Conservation (phyloP, 1,140 invertebrate genomes). For the Bombus waltoni region DNA sequence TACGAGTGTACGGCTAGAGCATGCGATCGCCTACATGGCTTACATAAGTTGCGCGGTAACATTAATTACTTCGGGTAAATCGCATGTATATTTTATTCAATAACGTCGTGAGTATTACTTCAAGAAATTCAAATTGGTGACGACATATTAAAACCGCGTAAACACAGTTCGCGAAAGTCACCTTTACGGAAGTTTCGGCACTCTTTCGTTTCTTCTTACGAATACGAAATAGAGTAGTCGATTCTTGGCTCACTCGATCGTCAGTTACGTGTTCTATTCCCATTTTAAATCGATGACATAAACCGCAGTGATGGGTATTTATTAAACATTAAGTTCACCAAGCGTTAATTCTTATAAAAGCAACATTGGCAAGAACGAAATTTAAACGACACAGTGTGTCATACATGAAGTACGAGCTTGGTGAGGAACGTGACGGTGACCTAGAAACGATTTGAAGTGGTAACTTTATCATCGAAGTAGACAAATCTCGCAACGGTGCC, state of each 20-base stretch:
- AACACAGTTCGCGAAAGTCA: not conserved
- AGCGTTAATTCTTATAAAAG: not conserved
- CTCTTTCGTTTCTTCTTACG: conserved; percentile 33
- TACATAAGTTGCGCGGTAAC: conserved; percentile 51
- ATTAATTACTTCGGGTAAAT: conserved; percentile 10
- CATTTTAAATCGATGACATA: not conserved
- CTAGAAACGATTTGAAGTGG: conserved; percentile 33
- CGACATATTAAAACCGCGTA: not conserved
- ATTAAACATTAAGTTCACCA: not conserved
- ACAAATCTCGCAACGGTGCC: conserved; percentile 33
- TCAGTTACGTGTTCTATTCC: not conserved
- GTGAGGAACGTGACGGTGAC: conserved; percentile 13
- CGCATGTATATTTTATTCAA: not conserved
- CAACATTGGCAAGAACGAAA: not conserved
- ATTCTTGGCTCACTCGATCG: not conserved
- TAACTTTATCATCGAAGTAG: conserved; percentile 37
- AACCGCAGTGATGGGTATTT: not conserved
- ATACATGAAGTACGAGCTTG: conserved; percentile 5
- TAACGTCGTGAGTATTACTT: not conserved
- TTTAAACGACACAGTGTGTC: conserved; percentile 9
- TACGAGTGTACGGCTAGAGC: conserved; percentile 31
- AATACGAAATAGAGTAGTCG: conserved; percentile 40
- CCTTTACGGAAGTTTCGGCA: not conserved
- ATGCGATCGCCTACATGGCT: conserved; percentile 19
- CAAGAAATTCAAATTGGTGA: not conserved